Base-by-base conservation (phyloP, 1,140 invertebrate genomes). In the Nasonia giraulti region DNA sequence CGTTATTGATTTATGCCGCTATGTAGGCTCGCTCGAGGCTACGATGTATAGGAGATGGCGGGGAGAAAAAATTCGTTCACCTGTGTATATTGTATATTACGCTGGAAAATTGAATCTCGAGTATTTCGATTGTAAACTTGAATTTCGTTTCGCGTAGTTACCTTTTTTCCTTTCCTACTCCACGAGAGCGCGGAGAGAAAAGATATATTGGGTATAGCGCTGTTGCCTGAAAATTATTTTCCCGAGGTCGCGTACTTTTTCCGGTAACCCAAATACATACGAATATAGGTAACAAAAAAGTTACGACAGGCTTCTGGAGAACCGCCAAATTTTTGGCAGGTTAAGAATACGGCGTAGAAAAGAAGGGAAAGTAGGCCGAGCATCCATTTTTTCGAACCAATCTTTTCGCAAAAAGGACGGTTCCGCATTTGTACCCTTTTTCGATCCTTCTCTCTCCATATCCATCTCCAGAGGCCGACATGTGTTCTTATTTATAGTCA, bases 1-100 rank as follows among this genome's bases (percentile, higher is more conserved):
- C 69, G 27, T 71, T 71, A 71, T 71, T 33, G 31, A 71, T 71
- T 71, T 71, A 27, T 71, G 69, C 69, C 11, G 55, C 55, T 62
- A 62, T n/a, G 7, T 10, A 62, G 17, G 17, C 55, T 62, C 7
- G 55, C 17, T 62, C 17, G 55, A 62, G 55, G 14, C 55, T 62
- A n/a, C 55, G 55, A 62, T 62, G 20, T 62, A 27, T 27, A 62
- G 55, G 55, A 17, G 1, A n/a, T 6, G 20, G 4, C 17, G 20
- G 14, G 1, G 20, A 17, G 6, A 62, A 20, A 62, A n/a, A 62
- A 62, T 62, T 62, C 7, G 55, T 20, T 17, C 55, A 20, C 20
- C 55, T 62, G 17, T 7, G n/a, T 17, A 5, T 17, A 55, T 55
- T 17, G 5, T 17, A 55, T 55, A 55, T 55, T 55, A 55, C 11